Base-by-base conservation (phyloP, 2,888 invertebrate species). In the Drosophila mettleri region DNA sequence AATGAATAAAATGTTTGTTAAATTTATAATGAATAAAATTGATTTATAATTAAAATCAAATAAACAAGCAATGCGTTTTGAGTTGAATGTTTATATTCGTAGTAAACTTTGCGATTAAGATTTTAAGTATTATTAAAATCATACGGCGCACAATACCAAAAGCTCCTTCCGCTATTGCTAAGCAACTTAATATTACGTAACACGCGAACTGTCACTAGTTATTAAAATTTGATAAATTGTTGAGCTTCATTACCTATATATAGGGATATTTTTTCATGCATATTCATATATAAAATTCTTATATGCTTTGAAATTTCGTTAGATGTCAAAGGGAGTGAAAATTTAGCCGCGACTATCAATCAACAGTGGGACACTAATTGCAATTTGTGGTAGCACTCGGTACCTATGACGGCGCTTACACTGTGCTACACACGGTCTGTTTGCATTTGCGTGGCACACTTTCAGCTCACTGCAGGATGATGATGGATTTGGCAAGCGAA, bases 291-390 rank as follows among this genome's bases (percentile, higher is more conserved):
- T n/a, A 36, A 4, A 36, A 24, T 24, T 16, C 9, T 39, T 8
- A 12, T 16, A 46, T 22, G 16, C 29, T 24, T 38, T 34, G 24
- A 41, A 46, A 41, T 36, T 38, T 16, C 36, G 14, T 3, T 14
- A 10, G 36, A 31, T 22, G 41, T 12, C 41, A 29, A 48, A 43
- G 10, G 18, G 9, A 18, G 16, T 16, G 22, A n/a, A n/a, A 46
- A 62, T 59, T 41, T 31, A 62, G 43, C 36, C 36, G 27, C 22
- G 33, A 41, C 63, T 39, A 63, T 69, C 78, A 69, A 77, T 80
- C 79, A 74, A 78, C 74, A 52, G 57, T 46, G 61, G 49, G 41
- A 64, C 73, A 64, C 80, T 80, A 78, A 78, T 76, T 78, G 80
- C 78, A 73, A 58, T 67, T 60, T 72, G 77, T 64, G 69, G 77